Evolutionary conservation across 2,113 vertebrate species (phyloP), one percentile per base, ranked within the genome.

Genomic region (Heteronetta atricapilla): DNA sequence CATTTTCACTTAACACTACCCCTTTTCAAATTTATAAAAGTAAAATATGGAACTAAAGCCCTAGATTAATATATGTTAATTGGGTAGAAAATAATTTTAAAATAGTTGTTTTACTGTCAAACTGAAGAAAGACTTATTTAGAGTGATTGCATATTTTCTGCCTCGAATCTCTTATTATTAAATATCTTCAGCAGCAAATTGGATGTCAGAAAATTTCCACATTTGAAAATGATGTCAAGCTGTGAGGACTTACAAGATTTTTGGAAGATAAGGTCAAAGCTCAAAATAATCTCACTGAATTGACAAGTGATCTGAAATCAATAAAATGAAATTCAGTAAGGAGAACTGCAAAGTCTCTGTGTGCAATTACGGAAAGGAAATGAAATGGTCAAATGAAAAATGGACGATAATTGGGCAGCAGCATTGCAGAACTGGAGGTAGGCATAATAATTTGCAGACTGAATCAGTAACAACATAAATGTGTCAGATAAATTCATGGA

Each of bases 111-210:
- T 92, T 96, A 42, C 34, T 97, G 60, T 95, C 66, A 68, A n/a
- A 86, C 73, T 88, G 66, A 48, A 21, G 80, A 90, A 92, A 75
- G 44, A 75, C 26, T 90, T 72, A 69, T 92, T 29, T 52, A 38
- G 68, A 63, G 16, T 55, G 40, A 59, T 52, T 88, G 36, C 52
- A 56, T 60, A 90, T 4, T 63, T 6, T 53, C 44, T 77, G 34
- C 60, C 36, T 94, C 69, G 52, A 90, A 90, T 75, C 42, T 95
- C 18, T 77, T 93, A 91, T 90, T 90, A 17, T 59, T 88, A 26
- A 8, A 48, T 42, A 68, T 60, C 83, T 92, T 33, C 15, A 92
- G 77, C 80, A 93, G 69, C 15, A 90, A 48, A 76, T 88, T 92
- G 60, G 42, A 34, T 86, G 73, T 59, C 89, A 25, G 76, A 83